These are phyloP conservation scores for Temnopleurus reevesii DNA, from an alignment of 53 echinoderm and acorn worm species.

Conservation along the genomic window DNA sequence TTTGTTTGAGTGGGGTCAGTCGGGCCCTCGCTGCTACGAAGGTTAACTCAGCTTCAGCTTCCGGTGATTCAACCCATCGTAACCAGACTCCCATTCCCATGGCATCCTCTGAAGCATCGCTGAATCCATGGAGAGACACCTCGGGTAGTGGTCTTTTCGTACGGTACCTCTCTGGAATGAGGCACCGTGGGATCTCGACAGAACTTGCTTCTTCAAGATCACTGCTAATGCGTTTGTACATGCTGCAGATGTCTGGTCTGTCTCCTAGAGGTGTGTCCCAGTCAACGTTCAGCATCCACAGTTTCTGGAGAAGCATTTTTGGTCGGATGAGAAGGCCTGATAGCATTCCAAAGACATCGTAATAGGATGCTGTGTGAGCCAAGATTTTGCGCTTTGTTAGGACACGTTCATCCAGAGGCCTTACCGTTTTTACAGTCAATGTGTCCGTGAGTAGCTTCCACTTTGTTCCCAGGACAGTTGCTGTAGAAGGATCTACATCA, in stretches of 20 bases:
- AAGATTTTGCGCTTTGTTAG: background rate
- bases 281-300: background rate
- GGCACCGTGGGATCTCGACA: background rate
- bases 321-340: background rate
- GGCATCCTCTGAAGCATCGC: conserved; percentile 83
- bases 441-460: background rate
- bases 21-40: background rate
- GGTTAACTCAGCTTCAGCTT: background rate
- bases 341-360: background rate
- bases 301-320: background rate
- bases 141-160: conserved; percentile 74
- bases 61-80: conserved; percentile 68
- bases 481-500: conserved; percentile 54
- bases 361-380: background rate
- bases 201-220: background rate
- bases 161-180: background rate
- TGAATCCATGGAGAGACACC: conserved; percentile 76
- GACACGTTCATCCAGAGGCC: background rate
- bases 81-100: conserved; percentile 85
- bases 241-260: background rate
- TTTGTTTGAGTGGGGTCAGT: background rate
- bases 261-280: background rate
- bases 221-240: background rate
- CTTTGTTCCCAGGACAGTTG: conserved; percentile 57
- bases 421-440: background rate